Conservation (phyloP, 2,888 invertebrate species). For the Leptarthrus brevirostris region DNA sequence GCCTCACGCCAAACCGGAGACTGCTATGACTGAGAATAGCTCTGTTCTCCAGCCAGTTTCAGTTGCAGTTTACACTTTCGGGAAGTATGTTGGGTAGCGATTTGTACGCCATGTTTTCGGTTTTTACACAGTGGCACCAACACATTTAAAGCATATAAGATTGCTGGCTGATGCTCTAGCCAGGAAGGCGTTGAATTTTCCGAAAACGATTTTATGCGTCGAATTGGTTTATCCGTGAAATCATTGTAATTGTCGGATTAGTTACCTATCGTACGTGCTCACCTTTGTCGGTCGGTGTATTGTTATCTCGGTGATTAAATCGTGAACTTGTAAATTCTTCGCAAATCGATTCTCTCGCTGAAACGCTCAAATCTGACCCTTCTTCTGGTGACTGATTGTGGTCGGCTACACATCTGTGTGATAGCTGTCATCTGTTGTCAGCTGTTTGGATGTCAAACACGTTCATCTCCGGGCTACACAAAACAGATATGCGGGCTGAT, state of each 20-base stretch:
- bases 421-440: constrained; percentile 27
- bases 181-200: background rate
- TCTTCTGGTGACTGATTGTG: background rate
- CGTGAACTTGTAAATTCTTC: constrained; percentile 11
- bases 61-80: constrained; percentile 35
- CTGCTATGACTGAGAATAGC: background rate
- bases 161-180: background rate
- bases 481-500: background rate
- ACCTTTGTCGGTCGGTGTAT: constrained; percentile 14
- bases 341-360: constrained; percentile 29
- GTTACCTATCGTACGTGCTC: background rate
- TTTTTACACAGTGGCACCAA: background rate
- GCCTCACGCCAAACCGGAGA: too few relatives aligned
- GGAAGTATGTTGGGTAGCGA: constrained; percentile 25
- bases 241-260: background rate
- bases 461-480: background rate
- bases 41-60: constrained; percentile 11
- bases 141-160: background rate
- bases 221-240: background rate
- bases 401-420: background rate
- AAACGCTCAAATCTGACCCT: constrained; percentile 14
- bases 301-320: constrained; percentile 18
- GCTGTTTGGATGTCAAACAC: constrained; percentile 39
- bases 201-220: background rate
- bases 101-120: too few relatives aligned